Evolutionary conservation across 2,797 vertebrate species (phyloP).

Genomic region (Carcharodon carcharias): DNA sequence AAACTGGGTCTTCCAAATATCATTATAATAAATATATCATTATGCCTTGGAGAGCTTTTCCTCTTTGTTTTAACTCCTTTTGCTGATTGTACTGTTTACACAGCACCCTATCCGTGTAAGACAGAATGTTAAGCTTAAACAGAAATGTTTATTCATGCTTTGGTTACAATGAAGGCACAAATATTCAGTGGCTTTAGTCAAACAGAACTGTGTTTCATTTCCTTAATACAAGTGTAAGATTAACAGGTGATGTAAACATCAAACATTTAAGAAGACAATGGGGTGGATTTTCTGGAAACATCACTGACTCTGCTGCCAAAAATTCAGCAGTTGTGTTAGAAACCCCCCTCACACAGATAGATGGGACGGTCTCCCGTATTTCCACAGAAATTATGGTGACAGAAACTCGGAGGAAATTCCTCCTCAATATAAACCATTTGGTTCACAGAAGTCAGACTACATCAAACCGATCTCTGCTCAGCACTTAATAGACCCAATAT

Average conservation of each 20-base stretch:
- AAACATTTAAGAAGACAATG: background rate
- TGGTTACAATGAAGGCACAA: background rate
- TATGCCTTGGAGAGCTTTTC: background rate
- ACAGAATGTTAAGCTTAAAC: background rate
- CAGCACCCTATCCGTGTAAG: background rate
- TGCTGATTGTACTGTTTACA: background rate
- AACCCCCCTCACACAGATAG: background rate
- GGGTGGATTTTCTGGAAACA: background rate
- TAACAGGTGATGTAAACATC: background rate
- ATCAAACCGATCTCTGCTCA: background rate
- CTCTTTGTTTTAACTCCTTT: background rate
- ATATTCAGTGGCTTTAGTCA: background rate
- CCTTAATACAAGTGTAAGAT: background rate
- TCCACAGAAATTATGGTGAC: background rate
- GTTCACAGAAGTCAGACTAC: no score
- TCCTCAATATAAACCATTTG: background rate
- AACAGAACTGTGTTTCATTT: background rate
- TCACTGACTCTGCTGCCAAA: background rate
- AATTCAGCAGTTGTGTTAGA: background rate
- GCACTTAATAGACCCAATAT: background rate
- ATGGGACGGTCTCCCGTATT: background rate
- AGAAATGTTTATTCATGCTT: background rate
- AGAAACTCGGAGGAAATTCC: background rate
- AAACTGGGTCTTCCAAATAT: background rate
- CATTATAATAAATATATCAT: background rate